Conservation (phyloP, 2,888 invertebrate genomes). For the Orthosia cruda region DNA sequence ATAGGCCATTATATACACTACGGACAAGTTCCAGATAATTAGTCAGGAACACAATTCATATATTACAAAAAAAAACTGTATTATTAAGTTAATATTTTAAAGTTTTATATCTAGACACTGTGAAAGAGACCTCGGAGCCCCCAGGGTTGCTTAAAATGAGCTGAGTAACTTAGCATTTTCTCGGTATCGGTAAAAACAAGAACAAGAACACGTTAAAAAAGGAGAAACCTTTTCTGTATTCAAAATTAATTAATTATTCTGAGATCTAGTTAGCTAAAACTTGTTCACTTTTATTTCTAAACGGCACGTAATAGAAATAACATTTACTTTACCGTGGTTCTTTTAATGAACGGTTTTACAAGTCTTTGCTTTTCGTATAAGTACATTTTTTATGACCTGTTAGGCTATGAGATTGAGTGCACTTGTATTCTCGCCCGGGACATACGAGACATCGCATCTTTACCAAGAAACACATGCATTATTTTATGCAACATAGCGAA, state of each 20-base stretch:
- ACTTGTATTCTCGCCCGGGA: too few relatives aligned
- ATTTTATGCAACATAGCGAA: too few relatives aligned
- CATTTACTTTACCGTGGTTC: neutral
- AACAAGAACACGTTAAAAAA: constrained; percentile 1
- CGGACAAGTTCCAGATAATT: too few relatives aligned
- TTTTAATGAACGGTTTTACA: neutral
- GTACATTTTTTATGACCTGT: too few relatives aligned
- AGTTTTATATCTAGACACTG: neutral
- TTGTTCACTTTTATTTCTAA: neutral
- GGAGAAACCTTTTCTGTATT: neutral
- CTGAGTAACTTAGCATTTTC: neutral
- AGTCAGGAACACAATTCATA: neutral
- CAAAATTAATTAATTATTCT: constrained; percentile 1
- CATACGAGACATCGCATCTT: too few relatives aligned
- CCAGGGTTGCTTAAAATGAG: neutral
- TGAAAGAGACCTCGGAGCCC: neutral
- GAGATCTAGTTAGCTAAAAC: neutral
- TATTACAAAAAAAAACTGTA: neutral
- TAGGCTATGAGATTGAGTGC: too few relatives aligned
- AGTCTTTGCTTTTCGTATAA: too few relatives aligned
- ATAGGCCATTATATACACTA: too few relatives aligned
- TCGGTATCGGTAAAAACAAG: neutral
- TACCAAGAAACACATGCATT: too few relatives aligned
- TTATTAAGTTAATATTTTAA: neutral
- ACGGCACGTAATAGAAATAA: neutral